A percentile compares a stretch with the other conserved stretches of the same genome.
phyloP scores from a whole-genome alignment of 2,113 vertebrate species.

The Urocitellus parryii region DNA sequence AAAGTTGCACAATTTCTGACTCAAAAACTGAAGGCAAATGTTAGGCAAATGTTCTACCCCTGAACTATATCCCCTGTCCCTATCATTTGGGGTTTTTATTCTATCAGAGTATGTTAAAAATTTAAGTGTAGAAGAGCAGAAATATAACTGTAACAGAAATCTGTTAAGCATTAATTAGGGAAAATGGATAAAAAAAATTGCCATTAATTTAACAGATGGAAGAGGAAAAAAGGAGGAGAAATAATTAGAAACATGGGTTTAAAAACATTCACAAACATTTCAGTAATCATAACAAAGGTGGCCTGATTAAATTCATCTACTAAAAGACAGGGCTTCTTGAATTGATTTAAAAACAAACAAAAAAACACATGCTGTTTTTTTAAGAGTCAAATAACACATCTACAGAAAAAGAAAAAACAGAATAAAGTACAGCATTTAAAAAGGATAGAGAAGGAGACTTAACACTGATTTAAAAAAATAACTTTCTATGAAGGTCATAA shows the following conservation, averaged over 20 bases:
- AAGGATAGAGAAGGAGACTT: neutral
- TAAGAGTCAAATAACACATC: conserved; percentile 23
- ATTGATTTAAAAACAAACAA: neutral
- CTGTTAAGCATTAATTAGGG: neutral
- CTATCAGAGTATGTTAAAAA: neutral
- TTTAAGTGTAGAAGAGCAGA: neutral
- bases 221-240: neutral
- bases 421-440: conserved; percentile 8
- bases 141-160: neutral
- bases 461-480: neutral
- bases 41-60: neutral
- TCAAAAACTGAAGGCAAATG: neutral
- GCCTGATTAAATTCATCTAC: neutral
- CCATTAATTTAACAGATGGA: conserved; percentile 33
- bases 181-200: conserved; percentile 1
- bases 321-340: neutral
- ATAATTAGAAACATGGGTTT: neutral
- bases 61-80: neutral
- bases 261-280: conserved; percentile 35
- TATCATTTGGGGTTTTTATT: neutral
- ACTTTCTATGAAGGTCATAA: neutral
- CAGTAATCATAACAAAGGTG: neutral
- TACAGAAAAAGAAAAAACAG: neutral
- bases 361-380: neutral
- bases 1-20: neutral